Evolutionary conservation across 1,140 invertebrate genomes (phyloP), one percentile per base, ranked within the genome.

Genomic region (Eubasilissa regina): DNA sequence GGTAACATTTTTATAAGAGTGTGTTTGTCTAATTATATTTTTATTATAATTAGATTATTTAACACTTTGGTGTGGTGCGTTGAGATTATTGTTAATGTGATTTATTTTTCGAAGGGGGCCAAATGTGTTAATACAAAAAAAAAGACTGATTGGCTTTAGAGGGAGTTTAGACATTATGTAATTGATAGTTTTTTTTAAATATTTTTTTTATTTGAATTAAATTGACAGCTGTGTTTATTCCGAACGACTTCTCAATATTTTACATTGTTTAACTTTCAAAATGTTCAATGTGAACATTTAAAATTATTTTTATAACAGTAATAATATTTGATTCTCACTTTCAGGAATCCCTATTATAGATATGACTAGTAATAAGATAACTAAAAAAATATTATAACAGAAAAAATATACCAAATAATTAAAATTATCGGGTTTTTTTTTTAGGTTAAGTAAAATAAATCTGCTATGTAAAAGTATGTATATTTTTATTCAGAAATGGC

Each of bases 401-500:
- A 3, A 64, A 35, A 64, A 64, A 64, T 13, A 43, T 43, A 43
- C 25, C 60, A 64, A 70, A 70, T 51, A 70, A 15, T 47, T 70
- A 45, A 47, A 47, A 47, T 15, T 11, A n/a, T 15, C 25, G 35
- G 62, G 25, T 15, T 47, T 35, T 35, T 47, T 35, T 35, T 13
- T 25, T 70, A 48, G 43, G 45, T 70, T 10, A 47, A 70, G 19
- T 70, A 66, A 43, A 66, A 66, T 70, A 70, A n/a, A 13, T 70
- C 25, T 64, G 60, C 44, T 47, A 51, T 48, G 6, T 45, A 68
- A 45, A 48, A 25, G 35, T 47, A 45, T 70, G n/a, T 70, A 13
- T 48, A 70, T 21, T 70, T 70, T 70, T 70, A 47, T 15, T 70
- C 17, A 47, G 45, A 47, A 51, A 64, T 47, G 64, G 64, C 64